A percentile compares a stretch with the other conserved stretches of the same genome.
Conservation (phyloP, 2,113 vertebrate genomes). For the Gymnarchus niloticus region DNA sequence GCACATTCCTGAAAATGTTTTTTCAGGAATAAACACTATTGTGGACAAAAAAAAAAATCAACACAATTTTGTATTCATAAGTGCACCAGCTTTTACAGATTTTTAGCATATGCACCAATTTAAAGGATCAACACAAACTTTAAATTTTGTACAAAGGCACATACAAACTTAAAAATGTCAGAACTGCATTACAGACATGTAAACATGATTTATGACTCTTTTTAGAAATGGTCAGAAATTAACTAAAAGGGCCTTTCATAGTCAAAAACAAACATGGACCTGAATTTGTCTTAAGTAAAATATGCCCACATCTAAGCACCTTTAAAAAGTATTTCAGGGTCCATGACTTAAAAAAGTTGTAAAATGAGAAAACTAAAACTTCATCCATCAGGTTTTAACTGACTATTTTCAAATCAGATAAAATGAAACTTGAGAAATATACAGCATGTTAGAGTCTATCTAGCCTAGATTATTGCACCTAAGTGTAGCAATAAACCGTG, state of each 20-base stretch:
- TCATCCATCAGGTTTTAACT: not conserved
- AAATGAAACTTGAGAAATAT: too few species aligned
- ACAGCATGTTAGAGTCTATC: too few species aligned
- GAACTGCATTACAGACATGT: not conserved
- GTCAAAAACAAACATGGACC: too few species aligned
- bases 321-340: not conserved
- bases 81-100: not conserved
- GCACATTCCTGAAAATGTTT: too few species aligned
- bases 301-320: too few species aligned
- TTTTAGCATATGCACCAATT: not conserved
- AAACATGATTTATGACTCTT: not conserved
- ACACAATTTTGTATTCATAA: not conserved
- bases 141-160: too few species aligned
- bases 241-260: too few species aligned
- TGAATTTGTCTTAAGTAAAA: too few species aligned
- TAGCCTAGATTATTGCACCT: not conserved
- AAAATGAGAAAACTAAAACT: not conserved
- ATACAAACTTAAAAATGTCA: not conserved
- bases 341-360: not conserved
- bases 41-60: not conserved
- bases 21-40: not conserved
- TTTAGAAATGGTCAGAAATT: not conserved
- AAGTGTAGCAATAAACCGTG: not conserved
- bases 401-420: not conserved
- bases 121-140: too few species aligned